Conservation (phyloP, 1,140 invertebrate species). For the Lucilia cuprina region DNA sequence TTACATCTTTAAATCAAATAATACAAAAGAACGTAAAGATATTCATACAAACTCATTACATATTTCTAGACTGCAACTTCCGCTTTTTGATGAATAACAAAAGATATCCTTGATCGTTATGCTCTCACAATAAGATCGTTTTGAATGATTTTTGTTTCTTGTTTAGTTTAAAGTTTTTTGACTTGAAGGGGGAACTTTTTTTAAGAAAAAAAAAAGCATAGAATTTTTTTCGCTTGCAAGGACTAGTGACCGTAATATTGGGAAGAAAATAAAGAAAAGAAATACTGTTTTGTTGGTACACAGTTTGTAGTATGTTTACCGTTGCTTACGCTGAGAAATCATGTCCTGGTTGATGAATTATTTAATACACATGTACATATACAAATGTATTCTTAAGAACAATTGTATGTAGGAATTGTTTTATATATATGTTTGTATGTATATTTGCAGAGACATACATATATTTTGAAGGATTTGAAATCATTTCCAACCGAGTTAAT, state of each 20-base stretch:
- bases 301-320: not conserved
- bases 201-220: too few relatives aligned
- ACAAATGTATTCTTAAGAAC: not conserved
- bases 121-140: not conserved
- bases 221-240: too few relatives aligned
- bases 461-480: conserved; percentile 4
- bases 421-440: not conserved
- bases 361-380: not conserved
- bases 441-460: too few relatives aligned
- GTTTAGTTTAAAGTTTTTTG: not conserved
- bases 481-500: conserved; percentile 27
- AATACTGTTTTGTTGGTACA: not conserved
- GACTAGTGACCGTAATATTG: not conserved
- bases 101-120: conserved; percentile 27
- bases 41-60: too few relatives aligned
- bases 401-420: too few relatives aligned
- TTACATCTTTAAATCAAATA: not conserved
- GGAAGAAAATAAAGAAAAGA: too few relatives aligned
- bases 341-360: not conserved
- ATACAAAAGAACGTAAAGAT: not conserved
- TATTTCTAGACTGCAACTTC: conserved; percentile 18
- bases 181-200: conserved; percentile 23
- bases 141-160: conserved; percentile 13
- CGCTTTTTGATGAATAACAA: conserved; percentile 3
- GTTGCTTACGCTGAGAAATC: not conserved